Evolutionary conservation across 2,797 vertebrate genomes (phyloP), one percentile per base, ranked within the genome.

Genomic region (Betta splendens): DNA sequence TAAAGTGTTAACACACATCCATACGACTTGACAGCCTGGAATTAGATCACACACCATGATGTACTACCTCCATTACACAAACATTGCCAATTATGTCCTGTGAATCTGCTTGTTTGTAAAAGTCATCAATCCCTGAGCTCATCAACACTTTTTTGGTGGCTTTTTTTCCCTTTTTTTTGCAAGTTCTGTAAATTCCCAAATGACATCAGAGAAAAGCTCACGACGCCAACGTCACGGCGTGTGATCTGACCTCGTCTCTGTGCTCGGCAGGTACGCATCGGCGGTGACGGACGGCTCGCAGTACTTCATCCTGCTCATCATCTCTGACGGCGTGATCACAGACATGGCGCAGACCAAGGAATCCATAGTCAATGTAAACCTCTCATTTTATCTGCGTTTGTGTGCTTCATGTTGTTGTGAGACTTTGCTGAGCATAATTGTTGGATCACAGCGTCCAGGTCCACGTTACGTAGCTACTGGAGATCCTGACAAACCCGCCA

Each of bases 261-360:
- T 38, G 13, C 1, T 3, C 20, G 8, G 2, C 80, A 99, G 97
- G 85, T 98, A 98, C 15, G 96, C 97, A 9, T 93, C 96, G n/a
- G 95, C 96, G 0, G 90, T 97, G 75, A 96, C 93, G 51, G 95
- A 98, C 69, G 97, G 97, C 65, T 99, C 97, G 7, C 97, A 99
- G 89, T 99, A 99, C 85, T 99, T 98, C 89, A 93, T 99, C 81
- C 94, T 99, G 72, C 95, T 99, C 85, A 98, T 99, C 89, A 91
- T 99, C 83, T 98, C 97, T 0, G 97, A 99, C 15, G 97, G 97
- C 5, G 96, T 99, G 63, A 99, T 99, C 89, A 98, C 97, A 0
- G 97, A 99, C 86, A 99, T 99, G 97, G 97, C 96, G 18, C 96
- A 98, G 87, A 96, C 97, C 33, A 98, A 98, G 89, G 97, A 99